Percentiles rank a stretch among this genome's conserved stretches.
phyloP scores from a whole-genome alignment of 2,888 invertebrate species.

The Ethmia dodecea region DNA sequence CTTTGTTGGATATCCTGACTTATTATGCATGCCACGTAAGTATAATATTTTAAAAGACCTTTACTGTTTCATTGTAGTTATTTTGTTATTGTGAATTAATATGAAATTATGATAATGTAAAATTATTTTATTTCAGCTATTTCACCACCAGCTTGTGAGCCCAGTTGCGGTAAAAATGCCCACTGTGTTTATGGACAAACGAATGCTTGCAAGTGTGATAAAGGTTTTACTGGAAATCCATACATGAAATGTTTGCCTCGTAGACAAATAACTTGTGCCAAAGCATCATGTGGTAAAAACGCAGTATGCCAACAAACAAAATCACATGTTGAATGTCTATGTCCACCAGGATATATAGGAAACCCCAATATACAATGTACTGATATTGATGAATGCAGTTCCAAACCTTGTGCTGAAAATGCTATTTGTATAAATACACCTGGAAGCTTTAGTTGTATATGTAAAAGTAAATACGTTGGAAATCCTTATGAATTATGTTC shows the following conservation, averaged over 20 bases:
- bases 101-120: too few relatives aligned
- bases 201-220: constrained; percentile 89
- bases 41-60: too few relatives aligned
- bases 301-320: constrained; percentile 88
- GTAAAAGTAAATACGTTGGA: constrained; percentile 89
- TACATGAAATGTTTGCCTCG: constrained; percentile 87
- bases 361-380: constrained; percentile 92
- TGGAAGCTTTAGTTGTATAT: constrained; percentile 93
- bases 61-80: too few relatives aligned
- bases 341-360: constrained; percentile 89
- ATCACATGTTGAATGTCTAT: constrained; percentile 87
- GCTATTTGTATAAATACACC: constrained; percentile 94
- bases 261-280: constrained; percentile 83
- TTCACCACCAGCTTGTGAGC: constrained; percentile 86
- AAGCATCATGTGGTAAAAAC: constrained; percentile 85
- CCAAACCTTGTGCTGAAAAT: constrained; percentile 88
- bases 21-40: constrained; percentile 95
- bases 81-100: too few relatives aligned
- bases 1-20: constrained; percentile 92
- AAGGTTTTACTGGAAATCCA: constrained; percentile 91
- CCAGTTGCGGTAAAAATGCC: constrained; percentile 88
- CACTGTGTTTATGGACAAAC: constrained; percentile 90
- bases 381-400: constrained; percentile 89
- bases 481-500: constrained; percentile 93
- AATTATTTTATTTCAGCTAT: constrained; percentile 78